Conservation (phyloP, 1,140 invertebrate species). For the Mya arenaria region DNA sequence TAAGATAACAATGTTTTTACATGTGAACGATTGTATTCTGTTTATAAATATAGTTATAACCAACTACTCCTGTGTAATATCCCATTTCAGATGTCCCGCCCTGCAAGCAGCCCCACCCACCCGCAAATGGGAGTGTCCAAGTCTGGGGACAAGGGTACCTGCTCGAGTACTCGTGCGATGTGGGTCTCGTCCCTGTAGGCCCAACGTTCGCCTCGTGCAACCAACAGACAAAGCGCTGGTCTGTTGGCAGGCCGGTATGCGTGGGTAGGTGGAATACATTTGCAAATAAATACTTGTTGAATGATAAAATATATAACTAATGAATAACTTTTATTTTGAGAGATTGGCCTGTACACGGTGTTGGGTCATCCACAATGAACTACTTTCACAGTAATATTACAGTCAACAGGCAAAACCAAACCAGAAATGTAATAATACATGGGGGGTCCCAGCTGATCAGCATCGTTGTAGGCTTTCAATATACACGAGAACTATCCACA, state of each 20-base stretch:
- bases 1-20: too few species aligned
- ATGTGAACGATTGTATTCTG: too few species aligned
- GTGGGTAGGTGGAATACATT: neutral
- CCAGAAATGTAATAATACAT: neutral
- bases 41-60: too few species aligned
- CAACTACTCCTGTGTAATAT: too few species aligned
- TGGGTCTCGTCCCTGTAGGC: neutral
- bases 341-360: neutral
- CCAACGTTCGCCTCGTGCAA: neutral
- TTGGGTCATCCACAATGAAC: neutral
- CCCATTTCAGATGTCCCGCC: neutral
- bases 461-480: neutral
- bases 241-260: neutral
- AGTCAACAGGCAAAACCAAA: neutral
- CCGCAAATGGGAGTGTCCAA: neutral
- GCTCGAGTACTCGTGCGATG: constrained; percentile 1
- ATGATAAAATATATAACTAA: neutral
- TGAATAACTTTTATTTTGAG: neutral
- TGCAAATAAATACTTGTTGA: too few species aligned
- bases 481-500: neutral
- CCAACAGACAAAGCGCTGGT: neutral
- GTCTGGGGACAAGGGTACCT: neutral
- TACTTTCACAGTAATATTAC: neutral
- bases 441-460: neutral
- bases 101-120: neutral